Percentiles rank a stretch among this genome's conserved stretches.
Conservation (phyloP, 2,797 vertebrate species). For the Bucorvus abyssinicus region DNA sequence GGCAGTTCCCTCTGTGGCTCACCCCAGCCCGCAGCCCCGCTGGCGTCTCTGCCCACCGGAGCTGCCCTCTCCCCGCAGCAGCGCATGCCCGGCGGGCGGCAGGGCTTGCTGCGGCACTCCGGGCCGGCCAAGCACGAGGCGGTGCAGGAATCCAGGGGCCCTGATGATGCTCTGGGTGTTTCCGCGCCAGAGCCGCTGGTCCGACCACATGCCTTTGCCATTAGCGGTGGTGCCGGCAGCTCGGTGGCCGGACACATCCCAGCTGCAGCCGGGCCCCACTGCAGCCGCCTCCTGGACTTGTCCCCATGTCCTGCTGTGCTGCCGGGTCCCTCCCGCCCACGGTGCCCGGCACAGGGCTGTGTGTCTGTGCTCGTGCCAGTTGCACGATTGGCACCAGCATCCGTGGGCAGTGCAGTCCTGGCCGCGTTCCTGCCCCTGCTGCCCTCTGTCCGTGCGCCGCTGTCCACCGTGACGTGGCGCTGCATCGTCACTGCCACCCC, state of each 20-base stretch:
- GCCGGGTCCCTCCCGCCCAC: accelerated
- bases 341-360: accelerated
- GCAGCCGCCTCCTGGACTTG: neutral
- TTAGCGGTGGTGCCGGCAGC: neutral
- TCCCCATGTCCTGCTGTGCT: accelerated
- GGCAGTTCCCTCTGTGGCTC: neutral
- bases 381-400: accelerated
- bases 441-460: neutral
- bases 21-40: neutral
- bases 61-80: neutral
- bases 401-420: neutral
- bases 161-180: slow-evolving; percentile 46
- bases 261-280: accelerated
- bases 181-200: slow-evolving; percentile 25
- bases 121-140: neutral
- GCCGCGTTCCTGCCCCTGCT: neutral
- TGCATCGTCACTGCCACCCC: neutral
- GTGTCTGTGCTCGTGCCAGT: accelerated
- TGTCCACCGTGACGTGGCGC: accelerated
- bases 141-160: neutral
- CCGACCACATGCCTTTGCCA: slow-evolving; percentile 51
- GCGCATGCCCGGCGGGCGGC: neutral
- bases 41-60: neutral
- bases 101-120: neutral
- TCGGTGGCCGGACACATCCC: neutral